These are phyloP conservation scores for Arion vulgaris DNA, from an alignment of 1,140 invertebrate species.

Conservation along the genomic window DNA sequence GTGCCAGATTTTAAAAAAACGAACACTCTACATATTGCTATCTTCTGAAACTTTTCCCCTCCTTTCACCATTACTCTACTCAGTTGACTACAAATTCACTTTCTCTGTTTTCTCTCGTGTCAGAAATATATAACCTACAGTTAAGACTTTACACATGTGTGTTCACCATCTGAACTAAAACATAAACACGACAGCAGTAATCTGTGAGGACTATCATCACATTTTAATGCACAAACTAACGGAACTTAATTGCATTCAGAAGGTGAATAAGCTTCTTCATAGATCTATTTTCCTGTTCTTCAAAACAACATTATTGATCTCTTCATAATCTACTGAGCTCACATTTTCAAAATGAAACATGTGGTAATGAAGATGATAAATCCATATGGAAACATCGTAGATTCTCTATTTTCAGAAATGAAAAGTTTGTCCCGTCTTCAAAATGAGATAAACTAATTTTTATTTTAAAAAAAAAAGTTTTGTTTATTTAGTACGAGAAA, in stretches of 20 bases:
- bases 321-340: neutral
- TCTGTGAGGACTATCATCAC: neutral
- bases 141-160: neutral
- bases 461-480: too few species aligned
- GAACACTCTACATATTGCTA: too few species aligned
- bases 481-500: too few species aligned
- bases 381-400: neutral
- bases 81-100: neutral
- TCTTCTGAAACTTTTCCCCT: too few species aligned
- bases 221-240: neutral
- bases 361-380: neutral
- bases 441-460: too few species aligned
- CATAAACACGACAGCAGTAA: neutral
- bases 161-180: neutral
- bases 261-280: neutral
- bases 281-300: neutral
- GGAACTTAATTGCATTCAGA: neutral
- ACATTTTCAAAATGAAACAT: conserved; percentile 1
- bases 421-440: too few species aligned
- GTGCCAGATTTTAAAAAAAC: too few species aligned
- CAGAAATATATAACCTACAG: neutral
- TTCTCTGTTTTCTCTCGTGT: neutral
- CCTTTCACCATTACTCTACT: neutral
- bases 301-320: neutral
- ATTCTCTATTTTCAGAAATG: neutral